Base-by-base conservation (phyloP, 2,888 invertebrate genomes). In the Himalopsyche tibetana region DNA sequence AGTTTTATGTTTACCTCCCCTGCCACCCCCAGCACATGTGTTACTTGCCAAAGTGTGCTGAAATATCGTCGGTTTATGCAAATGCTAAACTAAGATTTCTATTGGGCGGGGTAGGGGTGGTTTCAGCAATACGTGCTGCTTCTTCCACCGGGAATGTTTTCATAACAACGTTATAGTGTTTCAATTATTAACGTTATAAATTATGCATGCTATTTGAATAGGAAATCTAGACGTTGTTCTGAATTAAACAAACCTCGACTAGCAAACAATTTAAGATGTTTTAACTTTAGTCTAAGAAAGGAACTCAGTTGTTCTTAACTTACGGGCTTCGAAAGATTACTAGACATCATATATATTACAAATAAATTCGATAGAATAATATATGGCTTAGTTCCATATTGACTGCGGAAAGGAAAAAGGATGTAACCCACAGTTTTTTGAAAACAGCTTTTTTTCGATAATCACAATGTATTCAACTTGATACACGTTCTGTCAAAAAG, bases 1-100 rank as follows among this genome's bases (percentile, higher is more conserved):
- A 51, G 51, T 12, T 15, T 51, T 4, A 15, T 45, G 9, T 45
- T 51, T 51, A 51, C 74, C 19, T 38, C 38, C 28, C 74, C 19
- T 74, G 38, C 12, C 38, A 74, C 74, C 74, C 74, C 36, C n/a
- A 36, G 15, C 74, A 12, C 74, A 74, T 74, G 38, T 74, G 74
- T 74, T 74, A 74, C 74, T 74, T 38, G 74, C 12, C 36, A 19
- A 74, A 74, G 74, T 74, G 74, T 74, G 74, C 12, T 74, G 74
- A 74, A 74, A 74, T 74, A 74, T 74, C 36, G 74, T 74, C 38
- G 74, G 74, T 38, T 74, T 74, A 74, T 74, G 74, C 36, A 36
- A 74, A 74, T 74, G 36, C 74, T 15, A 5, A 74, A 36, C 74
- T 36, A 36, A 74, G 74, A 74, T 74, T 74, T 74, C 74, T 36